Evolutionary conservation across 1,140 invertebrate species (phyloP).

Genomic region (Vollenhovia emeryi): DNA sequence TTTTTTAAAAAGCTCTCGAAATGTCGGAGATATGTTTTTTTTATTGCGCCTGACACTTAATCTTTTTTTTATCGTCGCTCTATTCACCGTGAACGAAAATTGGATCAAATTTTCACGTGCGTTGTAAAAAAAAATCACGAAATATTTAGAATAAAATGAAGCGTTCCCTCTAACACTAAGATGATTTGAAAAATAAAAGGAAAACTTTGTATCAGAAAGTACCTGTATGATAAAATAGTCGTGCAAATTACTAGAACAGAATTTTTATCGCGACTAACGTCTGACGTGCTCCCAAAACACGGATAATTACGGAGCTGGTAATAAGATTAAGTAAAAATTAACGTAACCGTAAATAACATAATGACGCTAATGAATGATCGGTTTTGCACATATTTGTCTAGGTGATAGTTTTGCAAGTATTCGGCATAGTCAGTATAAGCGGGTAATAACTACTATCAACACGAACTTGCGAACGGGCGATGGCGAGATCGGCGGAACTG

Average conservation of each 20-base stretch:
- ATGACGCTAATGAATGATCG: slow-evolving; percentile 11
- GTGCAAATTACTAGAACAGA: neutral
- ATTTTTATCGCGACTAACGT: neutral
- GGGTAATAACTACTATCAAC: slow-evolving; percentile 42
- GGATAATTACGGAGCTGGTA: neutral
- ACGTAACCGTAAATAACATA: neutral
- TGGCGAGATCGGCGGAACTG: slow-evolving; percentile 30
- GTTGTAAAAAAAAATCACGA: neutral
- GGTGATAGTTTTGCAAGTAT: slow-evolving; percentile 5
- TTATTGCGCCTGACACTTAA: neutral
- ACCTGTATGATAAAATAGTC: neutral
- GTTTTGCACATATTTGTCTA: slow-evolving; percentile 16
- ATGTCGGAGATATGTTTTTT: neutral
- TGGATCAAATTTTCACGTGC: neutral
- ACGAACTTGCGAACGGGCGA: slow-evolving; percentile 20
- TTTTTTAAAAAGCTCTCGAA: neutral
- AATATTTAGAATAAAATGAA: neutral
- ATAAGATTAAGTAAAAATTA: neutral
- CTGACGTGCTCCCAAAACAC: neutral
- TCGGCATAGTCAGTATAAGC: slow-evolving; percentile 22
- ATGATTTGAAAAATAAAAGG: neutral
- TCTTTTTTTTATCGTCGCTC: neutral
- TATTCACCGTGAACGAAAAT: neutral
- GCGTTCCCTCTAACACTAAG: neutral
- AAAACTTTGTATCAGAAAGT: neutral